Percentiles rank a stretch among this genome's conserved stretches.
Evolutionary conservation across 2,888 invertebrate genomes (phyloP).

Genomic region (Cephalotes varians): DNA sequence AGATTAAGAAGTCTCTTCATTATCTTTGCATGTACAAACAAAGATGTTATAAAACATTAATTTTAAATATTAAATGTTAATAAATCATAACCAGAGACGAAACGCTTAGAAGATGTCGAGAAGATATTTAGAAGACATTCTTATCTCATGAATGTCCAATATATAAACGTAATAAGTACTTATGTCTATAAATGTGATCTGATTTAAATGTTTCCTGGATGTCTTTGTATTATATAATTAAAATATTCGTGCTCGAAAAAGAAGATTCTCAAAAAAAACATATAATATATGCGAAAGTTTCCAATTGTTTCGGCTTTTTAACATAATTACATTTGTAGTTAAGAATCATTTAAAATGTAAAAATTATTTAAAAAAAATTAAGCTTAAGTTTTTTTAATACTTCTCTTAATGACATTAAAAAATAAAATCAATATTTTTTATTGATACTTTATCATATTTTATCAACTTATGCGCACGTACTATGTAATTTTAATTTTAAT

Average conservation of each 20-base stretch:
- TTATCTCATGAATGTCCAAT: not conserved
- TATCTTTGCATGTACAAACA: conserved; percentile 7
- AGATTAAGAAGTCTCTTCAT: not conserved
- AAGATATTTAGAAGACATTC: not conserved
- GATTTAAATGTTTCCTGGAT: not conserved
- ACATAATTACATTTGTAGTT: not conserved
- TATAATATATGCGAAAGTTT: not conserved
- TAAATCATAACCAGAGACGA: not conserved
- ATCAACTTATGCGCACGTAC: not conserved
- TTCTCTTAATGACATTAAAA: conserved; percentile 19
- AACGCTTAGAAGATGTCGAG: not conserved
- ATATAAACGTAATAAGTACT: too few species aligned
- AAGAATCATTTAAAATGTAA: too few species aligned
- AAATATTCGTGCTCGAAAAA: not conserved
- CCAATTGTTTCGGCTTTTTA: not conserved
- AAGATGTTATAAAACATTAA: not conserved
- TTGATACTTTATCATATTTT: not conserved
- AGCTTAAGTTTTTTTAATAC: not conserved
- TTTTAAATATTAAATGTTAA: conserved; percentile 16
- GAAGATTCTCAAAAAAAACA: not conserved
- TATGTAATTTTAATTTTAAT: too few species aligned
- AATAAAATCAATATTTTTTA: not conserved
- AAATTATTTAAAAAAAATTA: not conserved
- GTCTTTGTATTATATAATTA: too few species aligned
- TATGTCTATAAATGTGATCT: not conserved